These are phyloP conservation scores for Oceanodroma leucorhoa DNA, from an alignment of 2,797 vertebrate species.

Conservation along the genomic window DNA sequence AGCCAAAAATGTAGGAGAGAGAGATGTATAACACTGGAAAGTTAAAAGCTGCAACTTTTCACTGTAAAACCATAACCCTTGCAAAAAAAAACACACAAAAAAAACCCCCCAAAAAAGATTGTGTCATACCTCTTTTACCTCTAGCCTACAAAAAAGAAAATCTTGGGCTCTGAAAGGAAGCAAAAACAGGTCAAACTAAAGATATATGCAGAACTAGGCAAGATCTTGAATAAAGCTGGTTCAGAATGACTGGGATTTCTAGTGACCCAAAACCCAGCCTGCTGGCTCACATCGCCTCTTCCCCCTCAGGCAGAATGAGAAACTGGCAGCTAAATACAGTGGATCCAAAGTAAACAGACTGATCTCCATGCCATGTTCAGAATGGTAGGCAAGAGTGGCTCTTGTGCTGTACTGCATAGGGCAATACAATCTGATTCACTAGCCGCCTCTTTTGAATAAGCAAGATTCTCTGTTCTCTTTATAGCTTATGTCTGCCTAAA, in stretches of 20 bases:
- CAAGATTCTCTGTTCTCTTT: background rate
- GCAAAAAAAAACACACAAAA: too few relatives aligned
- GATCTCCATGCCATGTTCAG: background rate
- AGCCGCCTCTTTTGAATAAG: background rate
- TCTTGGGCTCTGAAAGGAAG: background rate
- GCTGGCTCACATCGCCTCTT: background rate
- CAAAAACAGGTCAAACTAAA: background rate
- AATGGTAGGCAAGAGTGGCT: background rate
- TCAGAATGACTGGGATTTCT: background rate
- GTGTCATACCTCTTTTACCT: background rate
- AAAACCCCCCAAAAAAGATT: background rate
- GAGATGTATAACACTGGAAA: rapidly evolving
- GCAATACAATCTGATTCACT: background rate
- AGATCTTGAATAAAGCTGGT: background rate
- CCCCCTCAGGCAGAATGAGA: background rate
- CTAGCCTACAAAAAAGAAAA: background rate
- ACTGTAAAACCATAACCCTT: background rate
- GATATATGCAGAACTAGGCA: background rate
- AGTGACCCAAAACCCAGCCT: background rate
- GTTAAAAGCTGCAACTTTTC: background rate
- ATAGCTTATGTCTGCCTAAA: background rate
- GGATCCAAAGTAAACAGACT: background rate
- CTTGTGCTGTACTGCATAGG: background rate
- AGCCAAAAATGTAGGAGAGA: background rate
- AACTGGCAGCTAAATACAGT: background rate